These are phyloP conservation scores for Metellina segmentata DNA, from an alignment of 2,888 invertebrate genomes.

Conservation along the genomic window DNA sequence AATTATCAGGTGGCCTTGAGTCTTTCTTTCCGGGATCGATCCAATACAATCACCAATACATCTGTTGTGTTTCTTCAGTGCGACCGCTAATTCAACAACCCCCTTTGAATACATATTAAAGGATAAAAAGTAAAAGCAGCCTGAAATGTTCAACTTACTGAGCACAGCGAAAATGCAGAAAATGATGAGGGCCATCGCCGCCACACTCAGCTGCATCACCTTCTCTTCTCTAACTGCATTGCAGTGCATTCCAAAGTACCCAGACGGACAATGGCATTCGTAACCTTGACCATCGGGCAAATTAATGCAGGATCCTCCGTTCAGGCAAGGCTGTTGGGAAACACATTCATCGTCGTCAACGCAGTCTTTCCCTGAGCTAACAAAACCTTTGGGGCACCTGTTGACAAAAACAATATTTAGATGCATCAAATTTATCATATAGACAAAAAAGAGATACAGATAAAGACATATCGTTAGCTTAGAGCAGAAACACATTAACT, in stretches of 20 bases:
- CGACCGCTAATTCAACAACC: too few species aligned
- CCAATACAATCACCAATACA: too few species aligned
- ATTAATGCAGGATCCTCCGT: conserved; percentile 96
- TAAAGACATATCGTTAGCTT: too few species aligned
- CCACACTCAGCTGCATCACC: conserved; percentile 80
- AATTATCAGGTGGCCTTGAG: too few species aligned
- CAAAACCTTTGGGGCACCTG: conserved; percentile 74
- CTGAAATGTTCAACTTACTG: conserved; percentile 84
- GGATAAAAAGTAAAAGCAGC: too few species aligned
- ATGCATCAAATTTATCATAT: not conserved
- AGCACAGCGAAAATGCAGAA: conserved; percentile 92
- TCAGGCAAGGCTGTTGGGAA: conserved; percentile 86
- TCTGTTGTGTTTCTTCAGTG: too few species aligned
- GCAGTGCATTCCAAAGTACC: conserved; percentile 78
- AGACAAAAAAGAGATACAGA: not conserved
- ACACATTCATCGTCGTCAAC: conserved; percentile 78
- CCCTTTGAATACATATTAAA: too few species aligned
- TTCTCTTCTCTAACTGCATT: conserved; percentile 78
- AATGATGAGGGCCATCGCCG: conserved; percentile 90
- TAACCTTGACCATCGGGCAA: conserved; percentile 76
- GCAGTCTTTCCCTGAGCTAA: conserved; percentile 75
- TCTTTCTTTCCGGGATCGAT: too few species aligned
- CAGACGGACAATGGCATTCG: conserved; percentile 77
- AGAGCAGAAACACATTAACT: too few species aligned
- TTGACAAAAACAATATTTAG: not conserved